Conservation (phyloP, 2,888 invertebrate species). For the Steinernema hermaphroditum region DNA sequence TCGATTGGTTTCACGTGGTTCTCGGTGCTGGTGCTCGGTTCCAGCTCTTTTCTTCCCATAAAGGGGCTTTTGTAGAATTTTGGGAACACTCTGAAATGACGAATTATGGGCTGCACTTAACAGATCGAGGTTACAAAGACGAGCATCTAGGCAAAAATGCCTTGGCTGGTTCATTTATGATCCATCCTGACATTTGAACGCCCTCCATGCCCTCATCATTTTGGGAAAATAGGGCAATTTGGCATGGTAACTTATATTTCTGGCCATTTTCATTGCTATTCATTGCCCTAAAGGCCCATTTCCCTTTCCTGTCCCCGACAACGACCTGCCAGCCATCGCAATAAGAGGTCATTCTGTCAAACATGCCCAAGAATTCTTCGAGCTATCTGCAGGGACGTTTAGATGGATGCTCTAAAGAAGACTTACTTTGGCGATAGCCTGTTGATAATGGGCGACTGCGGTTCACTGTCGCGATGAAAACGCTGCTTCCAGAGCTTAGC, state of each 20-base stretch:
- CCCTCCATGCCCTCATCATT: too few relatives aligned
- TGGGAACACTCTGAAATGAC: slow-evolving; percentile 70
- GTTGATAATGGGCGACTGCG: slow-evolving; percentile 49
- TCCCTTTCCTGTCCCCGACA: too few relatives aligned
- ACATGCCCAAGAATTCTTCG: too few relatives aligned
- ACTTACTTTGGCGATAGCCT: slow-evolving; percentile 63
- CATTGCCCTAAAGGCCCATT: too few relatives aligned
- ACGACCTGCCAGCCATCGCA: too few relatives aligned
- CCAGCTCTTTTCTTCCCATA: slow-evolving; percentile 40
- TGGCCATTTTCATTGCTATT: slow-evolving; percentile 49
- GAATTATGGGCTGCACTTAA: not conserved
- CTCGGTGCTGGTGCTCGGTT: not conserved
- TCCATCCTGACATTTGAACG: too few relatives aligned
- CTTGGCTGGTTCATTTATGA: too few relatives aligned
- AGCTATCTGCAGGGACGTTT: too few relatives aligned
- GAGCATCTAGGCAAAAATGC: too few relatives aligned
- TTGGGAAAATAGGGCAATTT: too few relatives aligned
- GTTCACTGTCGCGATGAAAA: slow-evolving; percentile 53
- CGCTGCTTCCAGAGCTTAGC: slow-evolving; percentile 70
- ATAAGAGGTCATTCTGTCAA: too few relatives aligned
- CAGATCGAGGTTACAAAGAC: too few relatives aligned
- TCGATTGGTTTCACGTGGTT: not conserved
- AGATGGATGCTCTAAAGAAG: slow-evolving; percentile 26
- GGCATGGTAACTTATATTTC: slow-evolving; percentile 41
- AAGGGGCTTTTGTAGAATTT: slow-evolving; percentile 70